Evolutionary conservation across 2,113 vertebrate genomes (phyloP), one percentile per base, ranked within the genome.

Genomic region (Macrotus californicus): DNA sequence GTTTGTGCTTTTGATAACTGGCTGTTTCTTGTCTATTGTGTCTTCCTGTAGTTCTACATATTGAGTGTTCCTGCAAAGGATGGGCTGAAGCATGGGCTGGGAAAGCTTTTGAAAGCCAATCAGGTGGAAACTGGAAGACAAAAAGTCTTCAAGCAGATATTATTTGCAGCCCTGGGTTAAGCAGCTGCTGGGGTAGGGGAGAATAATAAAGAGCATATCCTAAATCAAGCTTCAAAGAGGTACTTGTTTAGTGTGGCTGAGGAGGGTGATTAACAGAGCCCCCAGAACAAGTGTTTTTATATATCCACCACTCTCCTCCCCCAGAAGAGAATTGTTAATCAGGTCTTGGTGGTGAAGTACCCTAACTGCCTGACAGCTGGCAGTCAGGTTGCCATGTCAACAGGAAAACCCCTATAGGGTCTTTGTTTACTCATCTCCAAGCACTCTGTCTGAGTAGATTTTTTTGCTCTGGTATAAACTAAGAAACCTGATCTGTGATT

Each of bases 331-430:
- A 75, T 2, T 94, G 39, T 56, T 97, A 64, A 95, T 91, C 89
- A 84, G 88, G 54, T 69, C 21, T 41, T 34, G 16, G 10, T 82
- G 81, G 64, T 48, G 24, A 90, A 69, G 36, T 92, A 50, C 79
- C 50, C 73, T 41, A 73, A 5, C 61, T 77, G 80, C 70, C 67
- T 94, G 95, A 75, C 87, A 95, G 95, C 94, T 91, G 85, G 81
- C 69, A 89, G 93, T 93, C 64, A 50, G 84, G 96, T 96, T 97
- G 91, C 95, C 95, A 96, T 97, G 97, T 95, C 96, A 97, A 98
- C 94, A 92, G 43, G 81, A 93, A 95, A 61, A 86, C 85, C 73
- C 56, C 92, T 93, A 64, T 5, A 54, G 76, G 69, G 81, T 61
- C 43, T 96, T 82, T 94, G 48, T 93, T 95, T 87, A 82, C 88